Evolutionary conservation across 2,888 invertebrate species (phyloP).

Genomic region (Nudaria mundana): DNA sequence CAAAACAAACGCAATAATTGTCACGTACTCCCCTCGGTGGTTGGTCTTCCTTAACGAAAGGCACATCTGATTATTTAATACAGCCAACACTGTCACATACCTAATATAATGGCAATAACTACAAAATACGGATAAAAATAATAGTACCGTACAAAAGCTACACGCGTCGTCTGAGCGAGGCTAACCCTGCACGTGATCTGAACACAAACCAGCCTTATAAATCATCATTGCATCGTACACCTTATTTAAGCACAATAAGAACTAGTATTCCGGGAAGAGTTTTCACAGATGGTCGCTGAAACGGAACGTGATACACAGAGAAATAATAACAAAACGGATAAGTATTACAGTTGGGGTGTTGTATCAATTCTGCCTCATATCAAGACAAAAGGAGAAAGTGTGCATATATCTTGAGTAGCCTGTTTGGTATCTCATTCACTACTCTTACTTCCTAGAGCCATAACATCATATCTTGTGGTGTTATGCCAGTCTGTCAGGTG

Average conservation of each 20-base stretch:
- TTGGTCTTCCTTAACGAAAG: constrained; percentile 28
- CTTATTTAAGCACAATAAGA: constrained; percentile 33
- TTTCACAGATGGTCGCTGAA: constrained; percentile 41
- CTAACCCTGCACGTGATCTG: constrained; percentile 66
- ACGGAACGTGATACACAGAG: constrained; percentile 62
- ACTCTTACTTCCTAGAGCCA: no score
- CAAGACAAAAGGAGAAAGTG: constrained; percentile 24
- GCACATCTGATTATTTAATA: constrained; percentile 58
- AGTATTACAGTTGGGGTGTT: constrained; percentile 41
- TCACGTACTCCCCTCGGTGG: neutral
- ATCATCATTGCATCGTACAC: constrained; percentile 35
- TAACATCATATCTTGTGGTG: no score
- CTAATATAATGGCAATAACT: constrained; percentile 64
- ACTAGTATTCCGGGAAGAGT: constrained; percentile 6
- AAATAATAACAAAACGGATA: constrained; percentile 51
- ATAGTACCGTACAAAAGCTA: constrained; percentile 56
- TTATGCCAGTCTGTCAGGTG: no score
- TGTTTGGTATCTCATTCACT: constrained; percentile 5
- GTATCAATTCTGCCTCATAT: constrained; percentile 41
- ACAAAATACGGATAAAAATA: constrained; percentile 69
- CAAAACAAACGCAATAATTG: neutral
- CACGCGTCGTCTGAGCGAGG: constrained; percentile 55
- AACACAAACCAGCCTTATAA: constrained; percentile 52
- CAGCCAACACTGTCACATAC: constrained; percentile 54
- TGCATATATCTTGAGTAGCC: constrained; percentile 26